These are phyloP conservation scores for Rhamphomyia laevipes DNA, from an alignment of 2,888 invertebrate species.

Conservation along the genomic window DNA sequence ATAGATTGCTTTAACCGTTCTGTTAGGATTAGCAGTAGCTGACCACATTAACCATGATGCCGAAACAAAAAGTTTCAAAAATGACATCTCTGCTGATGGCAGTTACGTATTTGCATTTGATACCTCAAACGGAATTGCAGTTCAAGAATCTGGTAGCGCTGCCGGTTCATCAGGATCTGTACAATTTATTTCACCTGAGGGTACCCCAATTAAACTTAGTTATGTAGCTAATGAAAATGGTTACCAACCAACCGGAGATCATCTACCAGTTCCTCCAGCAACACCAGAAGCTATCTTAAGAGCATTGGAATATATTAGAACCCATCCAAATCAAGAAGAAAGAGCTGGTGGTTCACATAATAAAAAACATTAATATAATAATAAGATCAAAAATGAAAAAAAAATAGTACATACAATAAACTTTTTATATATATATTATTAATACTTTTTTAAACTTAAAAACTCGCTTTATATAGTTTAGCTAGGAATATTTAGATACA, in stretches of 20 bases:
- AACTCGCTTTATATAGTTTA: no score
- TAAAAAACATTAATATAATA: no score
- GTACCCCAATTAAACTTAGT: slow-evolving; percentile 32
- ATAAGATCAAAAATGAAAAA: no score
- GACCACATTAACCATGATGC: slow-evolving; percentile 33
- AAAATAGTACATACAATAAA: no score
- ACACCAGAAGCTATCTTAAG: slow-evolving; percentile 42
- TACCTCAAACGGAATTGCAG: slow-evolving; percentile 49
- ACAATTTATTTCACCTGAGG: slow-evolving; percentile 38
- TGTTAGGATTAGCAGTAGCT: slow-evolving; percentile 26
- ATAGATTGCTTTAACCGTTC: slow-evolving; percentile 14
- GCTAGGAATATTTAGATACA: no score
- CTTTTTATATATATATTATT: no score
- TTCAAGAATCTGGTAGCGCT: slow-evolving; percentile 42
- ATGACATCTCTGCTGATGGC: slow-evolving; percentile 35
- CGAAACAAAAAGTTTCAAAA: slow-evolving; percentile 36
- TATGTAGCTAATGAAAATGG: slow-evolving; percentile 50
- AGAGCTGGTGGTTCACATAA: no score
- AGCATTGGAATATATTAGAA: slow-evolving; percentile 41
- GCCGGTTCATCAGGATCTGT: slow-evolving; percentile 44
- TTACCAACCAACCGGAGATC: slow-evolving; percentile 39
- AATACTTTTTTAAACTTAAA: no score
- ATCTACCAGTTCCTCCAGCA: slow-evolving; percentile 41
- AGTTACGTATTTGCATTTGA: slow-evolving; percentile 39
- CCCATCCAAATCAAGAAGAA: slow-evolving; percentile 27